Base-by-base conservation (phyloP, 1,140 invertebrate genomes). In the Drosophila pseudoobscura region DNA sequence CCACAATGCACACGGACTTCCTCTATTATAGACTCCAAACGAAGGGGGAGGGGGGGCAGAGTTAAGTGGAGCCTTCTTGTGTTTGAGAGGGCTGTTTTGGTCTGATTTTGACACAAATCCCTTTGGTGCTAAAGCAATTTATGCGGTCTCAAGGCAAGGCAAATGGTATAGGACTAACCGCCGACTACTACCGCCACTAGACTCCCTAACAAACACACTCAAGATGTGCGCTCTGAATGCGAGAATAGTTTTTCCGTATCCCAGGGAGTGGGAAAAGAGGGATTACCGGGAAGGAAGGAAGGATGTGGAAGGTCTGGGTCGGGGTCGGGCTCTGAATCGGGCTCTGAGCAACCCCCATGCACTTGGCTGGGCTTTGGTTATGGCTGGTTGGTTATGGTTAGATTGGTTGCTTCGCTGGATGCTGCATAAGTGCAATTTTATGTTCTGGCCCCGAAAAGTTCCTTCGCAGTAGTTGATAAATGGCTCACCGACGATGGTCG, bases 101-200 rank as follows among this genome's bases (percentile, higher is more conserved):
- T 72, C 83, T 83, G 83, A 88, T 76, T 89, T 78, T 78, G 75
- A 79, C 83, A 83, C 78, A 87, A 87, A 87, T 87, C 83, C 83
- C 83, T 79, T 87, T 87, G 83, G 84, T 87, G 83, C 83, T 88
- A 87, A 88, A 87, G 82, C 82, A 87, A 87, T 87, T 87, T 87
- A 88, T 87, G 83, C 75, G 78, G 78, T 82, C 49, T 88, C 75
- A 52, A 62, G 60, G 49, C 74, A 75, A 60, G 39, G 31, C 26
- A 22, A 43, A 35, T 46, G 55, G 24, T 15, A 66, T 45, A 31
- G 4, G 35, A 39, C 35, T 68, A 47, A 44, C 53, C 52, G 47
- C 52, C 69, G 58, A 61, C 76, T 60, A 50, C 50, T 29, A 31
- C 60, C 15, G 15, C 15, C 49, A 53, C 22, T 26, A 49, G 46